Base-by-base conservation (phyloP, 2,888 invertebrate species). In the Xanthorhoe designata region DNA sequence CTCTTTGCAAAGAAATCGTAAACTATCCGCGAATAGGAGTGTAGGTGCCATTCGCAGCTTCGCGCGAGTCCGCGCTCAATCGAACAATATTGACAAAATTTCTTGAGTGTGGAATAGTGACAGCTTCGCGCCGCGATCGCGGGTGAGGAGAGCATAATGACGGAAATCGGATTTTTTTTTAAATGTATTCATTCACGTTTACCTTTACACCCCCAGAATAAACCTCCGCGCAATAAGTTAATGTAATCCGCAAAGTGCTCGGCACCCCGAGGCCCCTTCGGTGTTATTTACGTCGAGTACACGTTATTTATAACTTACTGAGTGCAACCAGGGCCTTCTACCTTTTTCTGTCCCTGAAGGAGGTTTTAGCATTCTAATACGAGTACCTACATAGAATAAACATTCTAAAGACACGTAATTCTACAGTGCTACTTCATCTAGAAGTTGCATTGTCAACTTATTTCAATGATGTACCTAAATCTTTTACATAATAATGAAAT, bases 261-360 rank as follows among this genome's bases (percentile, higher is more conserved):
- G 32, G 7, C 32, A 18, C 19, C 9, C 3, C 42, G 45, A n/a
- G 56, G 15, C 56, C 7, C 24, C 45, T 50, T 32, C 29, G 38
- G 51, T 19, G 51, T 51, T 42, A 59, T 58, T 56, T 47, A 56
- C 47, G 10, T 0, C 10, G 47, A n/a, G 47, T 19, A 17, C 47
- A 47, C 13, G 38, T 42, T 42, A 42, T 42, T 42, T 42, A 42
- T 42, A 42, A 2, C 9, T 35, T 35, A 35, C 38, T 13, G 38
- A 38, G 38, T 42, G 13, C 38, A 54, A 18, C 19, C 17, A 24
- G 18, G 32, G 57, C 57, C 57, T 64, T 57, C 29, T 15, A 64
- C 5, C 51, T 42, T 57, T 52, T 61, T 42, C 50, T 50, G 62
- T 63, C 51, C 42, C 47, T 63, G 47, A 63, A 35, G 19, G 18